These are phyloP conservation scores for Colius striatus DNA, from an alignment of 2,113 vertebrate genomes.

Conservation along the genomic window DNA sequence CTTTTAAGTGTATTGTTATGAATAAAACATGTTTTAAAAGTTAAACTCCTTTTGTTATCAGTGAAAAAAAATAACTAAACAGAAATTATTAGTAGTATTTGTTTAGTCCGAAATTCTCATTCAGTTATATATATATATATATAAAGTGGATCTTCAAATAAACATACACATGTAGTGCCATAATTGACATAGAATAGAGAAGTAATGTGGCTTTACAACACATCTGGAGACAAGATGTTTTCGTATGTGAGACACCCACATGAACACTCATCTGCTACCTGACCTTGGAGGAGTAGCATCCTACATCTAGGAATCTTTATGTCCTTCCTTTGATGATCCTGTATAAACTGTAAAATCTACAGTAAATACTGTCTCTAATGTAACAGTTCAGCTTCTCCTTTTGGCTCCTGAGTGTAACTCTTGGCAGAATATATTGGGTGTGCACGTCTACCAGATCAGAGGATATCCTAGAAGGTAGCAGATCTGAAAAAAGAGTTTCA, in stretches of 20 bases:
- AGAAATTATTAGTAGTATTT: not conserved
- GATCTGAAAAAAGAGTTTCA: not conserved
- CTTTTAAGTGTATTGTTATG: not conserved
- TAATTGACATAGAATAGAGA: not conserved
- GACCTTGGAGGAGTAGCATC: not conserved
- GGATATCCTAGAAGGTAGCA: not conserved
- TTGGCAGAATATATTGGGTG: not conserved
- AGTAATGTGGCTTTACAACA: not conserved
- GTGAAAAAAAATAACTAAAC: not conserved
- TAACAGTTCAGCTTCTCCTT: not conserved
- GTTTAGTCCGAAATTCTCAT: not conserved
- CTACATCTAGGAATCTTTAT: not conserved
- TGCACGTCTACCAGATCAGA: not conserved
- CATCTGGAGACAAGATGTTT: not conserved
- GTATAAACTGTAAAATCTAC: not conserved
- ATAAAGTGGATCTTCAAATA: not conserved
- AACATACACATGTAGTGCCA: not conserved
- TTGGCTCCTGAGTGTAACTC: not conserved
- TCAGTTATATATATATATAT: not conserved
- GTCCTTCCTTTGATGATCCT: not conserved
- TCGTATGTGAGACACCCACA: not conserved
- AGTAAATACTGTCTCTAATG: not conserved
- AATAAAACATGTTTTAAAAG: not conserved
- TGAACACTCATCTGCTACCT: not conserved
- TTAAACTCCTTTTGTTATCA: not conserved